Conservation (phyloP, 2,888 invertebrate genomes). For the Lycocerus yunnanus region DNA sequence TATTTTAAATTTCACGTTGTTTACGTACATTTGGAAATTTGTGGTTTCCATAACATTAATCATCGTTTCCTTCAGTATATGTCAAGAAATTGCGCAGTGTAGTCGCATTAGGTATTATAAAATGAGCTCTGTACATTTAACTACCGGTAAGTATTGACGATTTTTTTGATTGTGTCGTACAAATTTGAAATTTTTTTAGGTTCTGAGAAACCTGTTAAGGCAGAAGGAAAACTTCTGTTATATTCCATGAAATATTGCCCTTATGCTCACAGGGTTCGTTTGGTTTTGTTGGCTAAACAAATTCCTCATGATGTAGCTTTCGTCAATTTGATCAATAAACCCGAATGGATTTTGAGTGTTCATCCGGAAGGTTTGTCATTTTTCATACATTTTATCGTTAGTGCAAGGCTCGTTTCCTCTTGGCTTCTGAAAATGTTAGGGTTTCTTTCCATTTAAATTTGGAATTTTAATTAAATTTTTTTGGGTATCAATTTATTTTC, state of each 20-base stretch:
- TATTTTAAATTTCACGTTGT: neutral
- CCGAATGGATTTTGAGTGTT: constrained; percentile 78
- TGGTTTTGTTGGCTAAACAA: constrained; percentile 77
- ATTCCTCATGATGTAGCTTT: constrained; percentile 76
- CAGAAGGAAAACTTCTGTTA: constrained; percentile 68
- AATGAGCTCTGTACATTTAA: neutral
- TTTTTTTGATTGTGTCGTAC: neutral
- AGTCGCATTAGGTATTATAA: neutral
- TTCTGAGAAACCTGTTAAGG: constrained; percentile 66
- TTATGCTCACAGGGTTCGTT: constrained; percentile 74
- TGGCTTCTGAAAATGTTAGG: too few relatives aligned
- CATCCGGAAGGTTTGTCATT: constrained; percentile 60
- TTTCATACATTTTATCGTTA: too few relatives aligned
- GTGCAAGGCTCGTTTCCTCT: too few relatives aligned
- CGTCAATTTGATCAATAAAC: constrained; percentile 77
- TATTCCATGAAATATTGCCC: constrained; percentile 89
- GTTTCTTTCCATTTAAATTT: too few relatives aligned
- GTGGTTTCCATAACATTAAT: neutral
- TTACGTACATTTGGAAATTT: neutral
- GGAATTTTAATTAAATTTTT: too few relatives aligned
- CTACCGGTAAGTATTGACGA: neutral
- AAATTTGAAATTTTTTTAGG: constrained; percentile 56
- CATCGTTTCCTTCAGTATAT: neutral
- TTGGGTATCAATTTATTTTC: too few relatives aligned
- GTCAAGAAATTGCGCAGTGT: neutral